These are phyloP conservation scores for Gryllus longicercus DNA, from an alignment of 2,888 invertebrate species.

Conservation along the genomic window DNA sequence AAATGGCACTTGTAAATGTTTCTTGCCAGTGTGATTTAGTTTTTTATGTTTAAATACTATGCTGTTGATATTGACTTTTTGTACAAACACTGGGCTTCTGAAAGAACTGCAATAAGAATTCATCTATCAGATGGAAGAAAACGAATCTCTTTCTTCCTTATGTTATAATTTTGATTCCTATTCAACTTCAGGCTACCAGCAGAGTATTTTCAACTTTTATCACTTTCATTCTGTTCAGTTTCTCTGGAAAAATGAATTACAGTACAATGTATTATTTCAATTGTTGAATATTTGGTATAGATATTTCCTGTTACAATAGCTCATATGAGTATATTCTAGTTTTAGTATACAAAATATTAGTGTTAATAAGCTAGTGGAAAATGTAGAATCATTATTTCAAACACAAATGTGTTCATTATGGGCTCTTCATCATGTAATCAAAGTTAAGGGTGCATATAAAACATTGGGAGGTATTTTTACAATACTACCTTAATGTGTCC, in stretches of 20 bases:
- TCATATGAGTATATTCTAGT: conserved; percentile 2
- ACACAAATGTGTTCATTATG: not conserved
- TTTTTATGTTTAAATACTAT: not conserved
- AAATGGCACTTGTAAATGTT: not conserved
- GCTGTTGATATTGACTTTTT: too few relatives aligned
- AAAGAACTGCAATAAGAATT: not conserved
- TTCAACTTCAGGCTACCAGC: not conserved
- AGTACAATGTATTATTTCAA: not conserved
- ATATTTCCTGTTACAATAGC: not conserved
- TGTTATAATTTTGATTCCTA: not conserved
- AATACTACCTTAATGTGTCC: conserved; percentile 22
- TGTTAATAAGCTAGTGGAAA: not conserved
- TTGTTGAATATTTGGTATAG: not conserved
- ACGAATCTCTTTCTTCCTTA: too few relatives aligned
- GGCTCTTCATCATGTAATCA: conserved; percentile 1
- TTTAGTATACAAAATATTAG: not conserved
- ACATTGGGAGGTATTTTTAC: conserved; percentile 4
- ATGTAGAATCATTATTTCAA: not conserved
- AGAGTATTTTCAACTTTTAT: not conserved
- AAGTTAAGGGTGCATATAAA: not conserved
- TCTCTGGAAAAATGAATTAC: not conserved
- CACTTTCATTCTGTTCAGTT: not conserved
- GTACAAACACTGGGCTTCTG: not conserved
- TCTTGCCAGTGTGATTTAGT: not conserved
- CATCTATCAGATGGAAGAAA: not conserved